Base-by-base conservation (phyloP, 2,888 invertebrate species). In the Synergus itoensis region DNA sequence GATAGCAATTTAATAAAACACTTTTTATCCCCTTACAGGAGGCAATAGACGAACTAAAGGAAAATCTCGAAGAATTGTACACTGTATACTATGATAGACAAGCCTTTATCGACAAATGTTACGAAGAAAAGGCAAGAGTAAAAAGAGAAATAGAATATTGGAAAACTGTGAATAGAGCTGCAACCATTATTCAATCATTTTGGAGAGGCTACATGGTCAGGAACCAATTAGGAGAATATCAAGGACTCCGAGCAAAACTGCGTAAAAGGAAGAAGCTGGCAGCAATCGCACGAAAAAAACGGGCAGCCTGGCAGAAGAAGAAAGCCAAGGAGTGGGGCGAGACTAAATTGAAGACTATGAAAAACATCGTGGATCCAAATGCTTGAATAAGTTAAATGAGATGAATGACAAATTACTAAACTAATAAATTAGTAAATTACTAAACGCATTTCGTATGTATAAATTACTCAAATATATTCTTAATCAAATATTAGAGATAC, bases 401-500 rank as follows among this genome's bases (percentile, higher is more conserved):
- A 0, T 5, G 14, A 14, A 28, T 16, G 60, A 60, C 0, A 18
- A 77, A 62, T 73, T 16, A 73, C 67, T n/a, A 1, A 62, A n/a
- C 41, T 63, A 77, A 77, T 65, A 16, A 21, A 63, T 28, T 65
- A 12, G 43, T 41, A n/a, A 57, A 9, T 57, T 63, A 77, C 63
- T 53, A 75, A 76, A 81, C 41, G 69, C 62, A 57, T 41, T 65
- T 79, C 16, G 4, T 80, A 63, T 81, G 86, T 91, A 91, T 91
- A 91, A 92, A 92, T 91, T 90, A 91, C 88, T 91, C 89, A 91
- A 90, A 91, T 92, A 90, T 92, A 92, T 91, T 91, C 88, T 90
- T 90, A 91, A 91, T 91, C 91, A 91, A 90, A 88, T 86, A 88
- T 89, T 86, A 87, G 87, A 88, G 85, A 86, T 88, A 91, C 89